Percentiles rank a stretch among this genome's conserved stretches.
Conservation (phyloP, 1,140 invertebrate species). For the Wiebesia pumilae region DNA sequence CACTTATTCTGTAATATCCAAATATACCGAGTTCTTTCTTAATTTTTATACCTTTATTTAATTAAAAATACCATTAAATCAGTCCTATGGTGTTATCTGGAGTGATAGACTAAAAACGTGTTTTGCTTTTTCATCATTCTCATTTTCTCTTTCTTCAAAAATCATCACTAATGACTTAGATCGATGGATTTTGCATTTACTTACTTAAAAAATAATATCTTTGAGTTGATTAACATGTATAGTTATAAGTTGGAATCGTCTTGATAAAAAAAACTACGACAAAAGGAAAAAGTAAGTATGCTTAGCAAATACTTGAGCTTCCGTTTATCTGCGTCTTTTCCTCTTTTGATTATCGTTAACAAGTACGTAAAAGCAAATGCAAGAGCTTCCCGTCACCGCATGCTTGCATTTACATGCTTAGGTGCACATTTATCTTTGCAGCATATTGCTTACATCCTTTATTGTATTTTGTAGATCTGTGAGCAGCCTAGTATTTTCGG, state of each 20-base stretch:
- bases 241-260: constrained; percentile 34
- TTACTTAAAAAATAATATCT: constrained; percentile 49
- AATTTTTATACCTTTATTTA: constrained; percentile 14
- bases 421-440: constrained; percentile 82
- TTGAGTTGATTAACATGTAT: constrained; percentile 44
- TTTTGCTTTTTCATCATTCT: constrained; percentile 53
- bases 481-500: constrained; percentile 81
- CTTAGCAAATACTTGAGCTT: background rate
- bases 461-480: constrained; percentile 87
- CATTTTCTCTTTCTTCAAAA: constrained; percentile 39
- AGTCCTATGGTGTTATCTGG: constrained; percentile 36
- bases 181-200: constrained; percentile 51
- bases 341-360: constrained; percentile 37
- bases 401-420: background rate
- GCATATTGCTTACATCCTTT: constrained; percentile 86
- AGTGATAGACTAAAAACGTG: constrained; percentile 28
- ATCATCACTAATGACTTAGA: constrained; percentile 66
- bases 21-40: constrained; percentile 36
- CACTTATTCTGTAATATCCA: constrained; percentile 29
- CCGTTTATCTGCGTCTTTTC: background rate
- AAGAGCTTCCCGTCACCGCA: background rate
- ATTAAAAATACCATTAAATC: constrained; percentile 44
- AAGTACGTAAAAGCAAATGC: background rate
- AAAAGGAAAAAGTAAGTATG: constrained; percentile 26
- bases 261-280: constrained; percentile 27